Evolutionary conservation across 2,113 vertebrate genomes (phyloP), one percentile per base, ranked within the genome.

Genomic region (Engraulis encrasicolus): DNA sequence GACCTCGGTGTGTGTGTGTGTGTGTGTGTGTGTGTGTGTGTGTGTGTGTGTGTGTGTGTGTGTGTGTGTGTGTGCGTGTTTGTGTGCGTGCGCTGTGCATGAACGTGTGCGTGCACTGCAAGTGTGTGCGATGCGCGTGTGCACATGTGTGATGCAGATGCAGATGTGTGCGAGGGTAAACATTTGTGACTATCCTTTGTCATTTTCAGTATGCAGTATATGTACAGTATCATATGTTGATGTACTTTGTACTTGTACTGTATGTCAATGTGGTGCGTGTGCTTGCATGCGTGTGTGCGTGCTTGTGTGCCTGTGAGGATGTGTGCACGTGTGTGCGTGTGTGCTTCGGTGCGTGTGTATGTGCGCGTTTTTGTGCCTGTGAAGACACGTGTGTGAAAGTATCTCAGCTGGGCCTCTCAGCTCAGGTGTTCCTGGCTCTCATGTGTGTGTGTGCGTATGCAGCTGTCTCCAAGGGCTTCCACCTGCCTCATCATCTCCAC

Each of bases 11-110:
- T 85, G 79, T 81, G 27, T 78, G 37, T 20, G 37, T 48, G 23
- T 85, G 45, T 34, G 48, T 82, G 71, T 81, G 14, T 36, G 50
- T 74, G 50, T 11, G 78, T 50, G 40, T 74, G 31, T 45, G 52
- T 74, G 49, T 37, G 45, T 71, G 58, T n/a, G 48, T 49, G 6
- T 45, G 40, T 45, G 40, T 45, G 40, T 45, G 40, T 45, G 40
- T 45, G 36, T 78, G 27, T 78, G 34, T 40, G 36, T 45, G 40
- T 45, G 40, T 45, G 40, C 9, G 40, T 45, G 40, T 45, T 3
- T 45, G 40, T 45, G 40, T 45, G 40, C 9, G 40, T 45, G 40
- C 9, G 40, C 4, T 9, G 9, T 45, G 40, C 40, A 45, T 45
- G 40, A 5, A 9, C 9, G 40, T 45, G 40, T 45, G 40, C 9